Evolutionary conservation across 2,888 invertebrate species (phyloP), one percentile per base, ranked within the genome.

Genomic region (Drosophila neutralis): DNA sequence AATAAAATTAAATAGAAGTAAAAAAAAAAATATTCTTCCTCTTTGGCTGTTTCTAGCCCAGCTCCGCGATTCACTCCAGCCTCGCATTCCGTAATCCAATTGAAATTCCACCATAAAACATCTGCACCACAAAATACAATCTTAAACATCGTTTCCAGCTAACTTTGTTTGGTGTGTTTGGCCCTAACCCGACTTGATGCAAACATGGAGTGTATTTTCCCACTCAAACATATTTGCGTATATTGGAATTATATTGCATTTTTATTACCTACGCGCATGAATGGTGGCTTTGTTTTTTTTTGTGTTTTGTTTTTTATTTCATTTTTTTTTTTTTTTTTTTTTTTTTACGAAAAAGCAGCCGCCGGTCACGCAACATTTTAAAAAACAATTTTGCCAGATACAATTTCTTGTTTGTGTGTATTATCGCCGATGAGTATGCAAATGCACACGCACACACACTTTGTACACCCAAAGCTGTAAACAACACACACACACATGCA

Each of bases 241-340:
- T 88, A 73, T 80, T 79, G 82, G 80, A 74, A 89, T 89, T 84
- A 87, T 89, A 89, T 87, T 84, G 89, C 89, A 89, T 87, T 89
- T 84, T 84, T 84, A 84, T 84, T 87, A 83, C 89, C 84, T 69
- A 70, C 71, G 68, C 74, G 64, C 66, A 73, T 56, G 70, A 60
- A 79, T 59, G 62, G 45, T 33, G 10, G 33, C 31, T 53, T 45
- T 64, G 31, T 48, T 56, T n/a, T 15, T 51, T 11, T 27, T 54
- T 49, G n/a, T n/a, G n/a, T 36, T 38, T 29, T 27, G 24, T 13
- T 38, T 13, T 52, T 40, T 8, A 27, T 27, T 27, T 27, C 27
- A 27, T 24, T 24, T 27, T 2, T 11, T 29, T 27, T 27, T 27
- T 27, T 27, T 40, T 6, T 29, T 42, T 31, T 29, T 60, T 27